A percentile compares a stretch with the other conserved stretches of the same genome.
These are phyloP conservation scores for Oryzias curvinotus DNA, from an alignment of 2,113 vertebrate species.

Conservation along the genomic window DNA sequence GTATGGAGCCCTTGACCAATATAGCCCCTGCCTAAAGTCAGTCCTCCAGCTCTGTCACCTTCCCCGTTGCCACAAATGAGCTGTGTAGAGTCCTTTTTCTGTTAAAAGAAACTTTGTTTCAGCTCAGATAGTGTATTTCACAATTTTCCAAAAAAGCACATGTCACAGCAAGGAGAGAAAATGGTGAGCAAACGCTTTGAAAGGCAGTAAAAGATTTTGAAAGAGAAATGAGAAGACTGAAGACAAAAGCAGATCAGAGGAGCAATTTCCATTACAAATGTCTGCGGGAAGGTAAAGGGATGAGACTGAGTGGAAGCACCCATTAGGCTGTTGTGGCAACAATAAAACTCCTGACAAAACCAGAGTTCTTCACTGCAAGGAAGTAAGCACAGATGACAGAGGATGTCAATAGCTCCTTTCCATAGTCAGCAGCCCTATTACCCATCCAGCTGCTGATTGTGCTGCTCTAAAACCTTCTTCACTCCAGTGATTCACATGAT, in stretches of 20 bases:
- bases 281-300: conserved; percentile 25
- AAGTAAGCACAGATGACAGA: conserved; percentile 50
- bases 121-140: background rate
- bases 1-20: background rate
- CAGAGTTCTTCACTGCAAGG: conserved; percentile 45
- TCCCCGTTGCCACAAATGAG: conserved; percentile 51
- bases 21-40: conserved; percentile 21
- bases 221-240: background rate
- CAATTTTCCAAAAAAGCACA: conserved; percentile 17
- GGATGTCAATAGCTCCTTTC: conserved; percentile 70
- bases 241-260: conserved; percentile 33
- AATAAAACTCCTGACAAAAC: conserved; percentile 54
- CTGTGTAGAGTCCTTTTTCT: conserved; percentile 41
- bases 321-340: conserved; percentile 53
- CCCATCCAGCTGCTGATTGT: conserved; percentile 52
- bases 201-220: conserved; percentile 8
- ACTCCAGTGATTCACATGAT: conserved; percentile 67
- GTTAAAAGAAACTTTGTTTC: conserved; percentile 31
- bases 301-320: conserved; percentile 21
- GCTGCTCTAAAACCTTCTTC: conserved; percentile 54
- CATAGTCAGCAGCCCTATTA: conserved; percentile 43
- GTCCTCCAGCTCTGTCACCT: conserved; percentile 51
- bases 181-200: conserved; percentile 1
- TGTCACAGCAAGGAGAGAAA: background rate
- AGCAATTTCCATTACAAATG: conserved; percentile 43